Base-by-base conservation (phyloP, 1,140 invertebrate genomes). In the Melanaphis sacchari region DNA sequence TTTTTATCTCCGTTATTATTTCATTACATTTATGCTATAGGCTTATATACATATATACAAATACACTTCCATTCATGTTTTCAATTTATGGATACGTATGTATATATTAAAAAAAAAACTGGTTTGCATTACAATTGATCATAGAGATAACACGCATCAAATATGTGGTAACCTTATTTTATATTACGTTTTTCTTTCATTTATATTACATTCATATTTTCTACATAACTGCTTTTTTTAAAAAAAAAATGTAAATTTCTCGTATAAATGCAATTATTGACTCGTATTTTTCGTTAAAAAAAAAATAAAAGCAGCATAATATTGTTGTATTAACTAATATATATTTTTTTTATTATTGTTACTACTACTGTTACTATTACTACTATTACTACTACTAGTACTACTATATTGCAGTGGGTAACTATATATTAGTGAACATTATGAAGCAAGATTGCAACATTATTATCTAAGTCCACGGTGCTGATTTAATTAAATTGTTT, bases 81-180 rank as follows among this genome's bases (percentile, higher is more conserved):
- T 36, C n/a, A 31, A 36, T 24, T 88, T 88, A 88, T 18, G 31
- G 7, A 88, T n/a, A 36, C 22, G 9, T n/a, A n/a, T 31, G 59
- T 36, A 15, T n/a, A 15, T 18, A 18, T 18, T 18, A 6, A 66
- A 49, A 11, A 87, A 88, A 49, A 88, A 88, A 88, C 85, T 49
- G 85, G 85, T 88, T 88, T 49, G n/a, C 85, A 88, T 49, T 36
- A 88, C 85, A 85, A 46, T 85, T 49, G 88, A 90, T 90, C 36
- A n/a, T n/a, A 90, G 41, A 54, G 88, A 90, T 54, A 54, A 90
- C 49, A 24, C 24, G 9, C 9, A 38, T 54, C 49, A 38, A 5
- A 54, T 26, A 54, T 18, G 38, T 54, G 21, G 40, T 43, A 40
- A 2, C 22, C 6, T 82, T 82, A 82, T 82, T 82, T 82, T 82